Conservation (phyloP, 2,113 vertebrate species). For the Neodontobutis hainanensis region DNA sequence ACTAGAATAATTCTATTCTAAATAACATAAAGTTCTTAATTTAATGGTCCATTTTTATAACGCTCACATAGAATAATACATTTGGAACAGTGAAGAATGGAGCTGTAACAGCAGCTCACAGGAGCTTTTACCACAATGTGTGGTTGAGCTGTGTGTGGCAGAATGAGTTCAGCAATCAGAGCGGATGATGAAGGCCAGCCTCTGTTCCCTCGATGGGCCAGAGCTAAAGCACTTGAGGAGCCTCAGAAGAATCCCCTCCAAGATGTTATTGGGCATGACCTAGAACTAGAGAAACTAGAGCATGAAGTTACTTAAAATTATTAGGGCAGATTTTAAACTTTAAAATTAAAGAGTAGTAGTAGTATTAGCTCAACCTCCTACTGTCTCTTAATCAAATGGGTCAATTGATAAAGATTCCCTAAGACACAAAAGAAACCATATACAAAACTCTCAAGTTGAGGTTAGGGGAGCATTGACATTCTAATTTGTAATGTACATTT, state of each 20-base stretch:
- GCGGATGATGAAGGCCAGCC: background rate
- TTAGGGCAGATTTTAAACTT: background rate
- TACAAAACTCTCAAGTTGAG: too few species aligned
- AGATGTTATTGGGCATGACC: constrained; percentile 5
- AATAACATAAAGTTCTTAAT: background rate
- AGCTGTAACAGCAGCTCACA: background rate
- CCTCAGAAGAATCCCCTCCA: background rate
- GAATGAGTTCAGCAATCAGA: constrained; percentile 15
- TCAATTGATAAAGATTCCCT: background rate
- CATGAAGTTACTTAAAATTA: background rate
- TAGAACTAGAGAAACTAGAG: background rate
- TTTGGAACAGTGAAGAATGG: background rate
- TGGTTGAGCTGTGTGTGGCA: constrained; percentile 5
- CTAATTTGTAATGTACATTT: too few species aligned
- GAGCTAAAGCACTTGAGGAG: background rate
- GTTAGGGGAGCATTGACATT: too few species aligned
- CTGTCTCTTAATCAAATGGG: background rate
- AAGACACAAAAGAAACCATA: too few species aligned
- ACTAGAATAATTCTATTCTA: too few species aligned
- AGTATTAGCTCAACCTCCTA: background rate
- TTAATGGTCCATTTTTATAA: background rate
- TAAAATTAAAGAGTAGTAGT: constrained; percentile 1
- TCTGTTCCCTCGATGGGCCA: background rate
- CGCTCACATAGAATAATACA: background rate
- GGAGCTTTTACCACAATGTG: background rate